Conservation (phyloP, 2,888 invertebrate genomes). For the Trypoxylon attenuatum region DNA sequence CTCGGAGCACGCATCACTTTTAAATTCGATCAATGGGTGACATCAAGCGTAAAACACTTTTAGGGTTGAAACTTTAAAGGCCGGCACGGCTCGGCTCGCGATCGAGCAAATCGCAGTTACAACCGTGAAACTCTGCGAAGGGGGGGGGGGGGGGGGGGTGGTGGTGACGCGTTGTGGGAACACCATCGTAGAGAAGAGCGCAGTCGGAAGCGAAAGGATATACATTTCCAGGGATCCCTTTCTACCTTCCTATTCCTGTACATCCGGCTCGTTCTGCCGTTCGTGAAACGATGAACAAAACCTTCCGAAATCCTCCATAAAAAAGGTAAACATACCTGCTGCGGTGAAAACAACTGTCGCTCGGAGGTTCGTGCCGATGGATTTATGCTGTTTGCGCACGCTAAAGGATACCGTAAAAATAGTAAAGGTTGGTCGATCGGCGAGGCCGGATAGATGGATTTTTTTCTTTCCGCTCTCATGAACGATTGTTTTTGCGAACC, state of each 20-base stretch:
- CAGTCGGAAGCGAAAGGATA: constrained; percentile 56
- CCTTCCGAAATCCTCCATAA: constrained; percentile 3
- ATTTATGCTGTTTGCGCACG: not conserved
- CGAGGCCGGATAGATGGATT: too few relatives aligned
- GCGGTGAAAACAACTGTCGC: constrained; percentile 4
- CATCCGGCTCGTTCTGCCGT: not conserved
- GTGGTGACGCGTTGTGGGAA: constrained; percentile 35
- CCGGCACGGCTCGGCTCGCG: constrained; percentile 61
- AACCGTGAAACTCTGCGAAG: constrained; percentile 63
- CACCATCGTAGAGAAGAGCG: constrained; percentile 50
- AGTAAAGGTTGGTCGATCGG: too few relatives aligned
- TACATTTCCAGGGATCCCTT: constrained; percentile 48
- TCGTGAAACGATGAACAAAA: constrained; percentile 13
- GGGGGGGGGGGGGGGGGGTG: constrained; percentile 4
- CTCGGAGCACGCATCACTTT: constrained; percentile 67
- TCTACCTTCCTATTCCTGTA: constrained; percentile 23
- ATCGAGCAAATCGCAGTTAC: constrained; percentile 65
- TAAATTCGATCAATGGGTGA: constrained; percentile 74
- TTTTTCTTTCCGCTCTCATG: too few relatives aligned
- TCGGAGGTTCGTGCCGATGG: not conserved
- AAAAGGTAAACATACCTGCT: constrained; percentile 34
- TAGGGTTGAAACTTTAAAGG: constrained; percentile 73
- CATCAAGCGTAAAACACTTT: constrained; percentile 73
- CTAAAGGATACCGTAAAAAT: too few relatives aligned
- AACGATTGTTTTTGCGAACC: too few relatives aligned